Evolutionary conservation across 2,113 vertebrate species (phyloP).

Genomic region (Chamaea fasciata): DNA sequence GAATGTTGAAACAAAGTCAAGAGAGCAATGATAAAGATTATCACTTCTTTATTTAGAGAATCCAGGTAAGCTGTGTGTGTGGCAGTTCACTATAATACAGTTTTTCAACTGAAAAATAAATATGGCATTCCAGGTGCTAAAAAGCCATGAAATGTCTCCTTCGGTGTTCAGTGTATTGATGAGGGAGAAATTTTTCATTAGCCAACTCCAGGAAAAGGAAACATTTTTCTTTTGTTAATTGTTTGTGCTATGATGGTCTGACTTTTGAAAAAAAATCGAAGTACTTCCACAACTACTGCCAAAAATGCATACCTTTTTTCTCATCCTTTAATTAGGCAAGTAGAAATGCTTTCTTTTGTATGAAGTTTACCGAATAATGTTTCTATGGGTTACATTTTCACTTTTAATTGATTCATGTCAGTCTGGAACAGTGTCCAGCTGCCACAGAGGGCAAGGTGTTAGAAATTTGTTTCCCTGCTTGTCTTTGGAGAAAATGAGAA

Average conservation of each 20-base stretch:
- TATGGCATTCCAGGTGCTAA: neutral
- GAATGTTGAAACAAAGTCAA: slow-evolving; percentile 41
- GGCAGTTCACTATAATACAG: neutral
- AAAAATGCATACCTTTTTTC: neutral
- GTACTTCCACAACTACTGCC: neutral
- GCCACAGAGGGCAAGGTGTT: neutral
- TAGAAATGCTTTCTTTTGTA: neutral
- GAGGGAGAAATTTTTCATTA: slow-evolving; percentile 1
- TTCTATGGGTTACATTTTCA: neutral
- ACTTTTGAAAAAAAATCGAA: neutral
- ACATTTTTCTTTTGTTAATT: neutral
- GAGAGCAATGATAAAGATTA: slow-evolving; percentile 10
- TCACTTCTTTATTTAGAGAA: slow-evolving; percentile 4
- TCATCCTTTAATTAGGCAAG: neutral
- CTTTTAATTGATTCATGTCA: slow-evolving; percentile 14
- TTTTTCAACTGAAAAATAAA: neutral
- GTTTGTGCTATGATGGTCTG: neutral
- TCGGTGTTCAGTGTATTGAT: neutral
- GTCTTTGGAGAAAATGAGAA: slow-evolving; percentile 3
- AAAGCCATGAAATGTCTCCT: neutral
- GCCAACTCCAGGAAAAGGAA: neutral
- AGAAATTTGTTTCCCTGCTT: neutral
- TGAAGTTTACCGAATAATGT: neutral
- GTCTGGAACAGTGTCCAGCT: neutral
- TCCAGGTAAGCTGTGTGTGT: neutral